Conservation (phyloP, 2,888 invertebrate genomes). For the Ypsolopha sequella region DNA sequence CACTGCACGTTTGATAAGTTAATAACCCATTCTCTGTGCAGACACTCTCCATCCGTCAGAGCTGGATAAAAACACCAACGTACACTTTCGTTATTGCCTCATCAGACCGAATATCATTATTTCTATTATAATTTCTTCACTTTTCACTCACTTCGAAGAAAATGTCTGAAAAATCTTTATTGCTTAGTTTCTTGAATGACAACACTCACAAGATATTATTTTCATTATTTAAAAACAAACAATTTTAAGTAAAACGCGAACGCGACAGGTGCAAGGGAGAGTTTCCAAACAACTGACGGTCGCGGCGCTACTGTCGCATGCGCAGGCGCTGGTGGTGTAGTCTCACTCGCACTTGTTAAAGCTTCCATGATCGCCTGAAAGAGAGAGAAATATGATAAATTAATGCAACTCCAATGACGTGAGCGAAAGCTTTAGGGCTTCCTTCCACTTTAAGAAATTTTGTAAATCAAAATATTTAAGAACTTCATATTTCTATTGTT, state of each 20-base stretch:
- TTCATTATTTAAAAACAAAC: too few relatives aligned
- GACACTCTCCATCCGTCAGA: neutral
- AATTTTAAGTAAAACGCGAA: too few relatives aligned
- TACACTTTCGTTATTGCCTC: neutral
- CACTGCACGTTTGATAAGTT: neutral
- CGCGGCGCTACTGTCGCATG: constrained; percentile 5
- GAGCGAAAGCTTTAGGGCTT: neutral
- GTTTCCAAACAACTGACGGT: constrained; percentile 3
- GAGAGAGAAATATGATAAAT: constrained; percentile 4
- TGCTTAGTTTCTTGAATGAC: too few relatives aligned
- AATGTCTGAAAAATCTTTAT: too few relatives aligned
- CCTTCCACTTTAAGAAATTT: too few relatives aligned
- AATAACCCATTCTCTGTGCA: neutral
- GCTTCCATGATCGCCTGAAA: constrained; percentile 2
- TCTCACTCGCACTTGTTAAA: constrained; percentile 6
- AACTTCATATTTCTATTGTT: too few relatives aligned
- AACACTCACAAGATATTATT: too few relatives aligned
- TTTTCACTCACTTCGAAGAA: too few relatives aligned
- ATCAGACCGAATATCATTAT: neutral
- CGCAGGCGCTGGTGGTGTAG: constrained; percentile 5
- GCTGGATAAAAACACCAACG: neutral
- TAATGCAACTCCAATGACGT: constrained; percentile 4
- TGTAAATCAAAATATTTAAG: too few relatives aligned
- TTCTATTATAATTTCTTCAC: too few relatives aligned
- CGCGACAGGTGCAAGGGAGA: neutral